Percentiles rank a stretch among this genome's conserved stretches.
Evolutionary conservation across 2,888 invertebrate species (phyloP).

Genomic region (Hypolimnas misippus): DNA sequence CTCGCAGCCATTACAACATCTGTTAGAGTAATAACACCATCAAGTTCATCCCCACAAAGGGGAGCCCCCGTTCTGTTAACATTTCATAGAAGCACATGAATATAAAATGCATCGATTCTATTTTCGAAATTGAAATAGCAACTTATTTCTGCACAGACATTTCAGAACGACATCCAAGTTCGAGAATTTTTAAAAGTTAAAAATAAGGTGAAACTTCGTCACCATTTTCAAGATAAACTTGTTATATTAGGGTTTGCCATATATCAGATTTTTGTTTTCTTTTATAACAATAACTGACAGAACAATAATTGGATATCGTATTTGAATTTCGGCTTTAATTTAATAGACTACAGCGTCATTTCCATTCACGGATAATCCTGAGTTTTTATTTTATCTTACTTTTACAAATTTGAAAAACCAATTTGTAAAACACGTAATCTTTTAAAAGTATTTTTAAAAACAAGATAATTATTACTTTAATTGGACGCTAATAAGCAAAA

Average conservation of each 20-base stretch:
- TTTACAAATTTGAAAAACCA: no score
- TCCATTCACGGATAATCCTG: no score
- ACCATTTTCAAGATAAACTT: neutral
- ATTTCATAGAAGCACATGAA: conserved; percentile 18
- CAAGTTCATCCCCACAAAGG: conserved; percentile 24
- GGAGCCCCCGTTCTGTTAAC: conserved; percentile 11
- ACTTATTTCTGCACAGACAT: neutral
- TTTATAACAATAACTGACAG: no score
- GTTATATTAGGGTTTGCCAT: neutral
- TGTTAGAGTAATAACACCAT: conserved; percentile 35
- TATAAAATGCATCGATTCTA: conserved; percentile 23
- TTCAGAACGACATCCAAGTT: neutral
- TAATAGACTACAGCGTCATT: no score
- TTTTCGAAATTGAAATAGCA: conserved; percentile 21
- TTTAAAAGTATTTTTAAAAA: no score
- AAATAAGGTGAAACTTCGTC: conserved; percentile 1
- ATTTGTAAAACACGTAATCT: no score
- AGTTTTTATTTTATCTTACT: no score
- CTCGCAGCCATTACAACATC: conserved; percentile 27
- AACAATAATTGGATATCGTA: no score
- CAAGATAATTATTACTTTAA: no score
- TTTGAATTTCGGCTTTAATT: no score
- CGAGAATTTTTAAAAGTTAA: neutral
- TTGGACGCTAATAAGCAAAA: no score
- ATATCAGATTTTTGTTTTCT: neutral